Conservation (phyloP, 2,888 invertebrate species). For the Ophion costatus region DNA sequence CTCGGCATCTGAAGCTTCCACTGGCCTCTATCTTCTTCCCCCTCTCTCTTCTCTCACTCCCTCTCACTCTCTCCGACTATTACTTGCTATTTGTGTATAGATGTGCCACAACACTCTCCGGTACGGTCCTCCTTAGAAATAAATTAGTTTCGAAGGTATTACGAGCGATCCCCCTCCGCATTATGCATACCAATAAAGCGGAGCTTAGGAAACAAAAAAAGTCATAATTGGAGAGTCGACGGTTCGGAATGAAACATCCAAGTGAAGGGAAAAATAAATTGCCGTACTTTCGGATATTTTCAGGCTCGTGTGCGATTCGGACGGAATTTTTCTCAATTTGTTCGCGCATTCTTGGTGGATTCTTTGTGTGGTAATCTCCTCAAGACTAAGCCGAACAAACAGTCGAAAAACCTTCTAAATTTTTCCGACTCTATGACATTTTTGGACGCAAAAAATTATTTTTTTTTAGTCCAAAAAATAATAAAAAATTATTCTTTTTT, state of each 20-base stretch:
- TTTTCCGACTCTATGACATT: too few relatives aligned
- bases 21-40: neutral
- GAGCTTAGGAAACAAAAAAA: slow-evolving; percentile 16
- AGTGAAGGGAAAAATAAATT: neutral
- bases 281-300: too few relatives aligned
- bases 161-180: slow-evolving; percentile 27
- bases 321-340: too few relatives aligned
- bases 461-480: too few relatives aligned
- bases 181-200: slow-evolving; percentile 18
- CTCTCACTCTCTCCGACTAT: slow-evolving; percentile 13
- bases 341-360: too few relatives aligned
- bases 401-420: too few relatives aligned
- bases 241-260: neutral
- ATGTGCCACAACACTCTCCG: neutral
- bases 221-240: neutral
- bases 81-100: slow-evolving; percentile 28
- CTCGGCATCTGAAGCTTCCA: slow-evolving; percentile 51
- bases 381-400: too few relatives aligned
- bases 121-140: slow-evolving; percentile 44
- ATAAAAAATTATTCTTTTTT: too few relatives aligned
- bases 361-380: too few relatives aligned
- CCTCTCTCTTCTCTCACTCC: too few relatives aligned
- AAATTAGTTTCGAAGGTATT: slow-evolving; percentile 51
- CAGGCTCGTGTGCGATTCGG: too few relatives aligned
- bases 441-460: too few relatives aligned